Base-by-base conservation (phyloP, 2,888 invertebrate genomes). In the Eristalis arbustorum region DNA sequence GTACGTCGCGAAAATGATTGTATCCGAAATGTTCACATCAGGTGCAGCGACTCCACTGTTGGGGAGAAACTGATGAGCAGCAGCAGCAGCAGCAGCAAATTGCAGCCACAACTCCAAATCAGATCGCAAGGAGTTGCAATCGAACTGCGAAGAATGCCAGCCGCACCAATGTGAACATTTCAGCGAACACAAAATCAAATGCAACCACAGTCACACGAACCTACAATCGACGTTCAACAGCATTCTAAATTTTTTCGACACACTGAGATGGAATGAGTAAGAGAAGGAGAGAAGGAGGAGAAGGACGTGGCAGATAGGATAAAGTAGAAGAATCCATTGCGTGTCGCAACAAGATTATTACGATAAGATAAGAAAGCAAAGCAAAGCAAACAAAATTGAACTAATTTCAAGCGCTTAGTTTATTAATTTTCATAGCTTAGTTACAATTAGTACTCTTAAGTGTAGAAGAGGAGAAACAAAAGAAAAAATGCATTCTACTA, bases 1-100 rank as follows among this genome's bases (percentile, higher is more conserved):
- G 96, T 89, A 95, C 95, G 71, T 90, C 91, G 89, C 92, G 92
- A 76, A 93, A 93, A 93, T 93, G 93, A 93, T 93, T 92, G 88
- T 93, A 92, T 88, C 92, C 92, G 84, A 92, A 93, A 90, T 93
- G 93, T 92, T 93, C 92, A 91, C 93, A 93, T 91, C 93, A 93
- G 89, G 89, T 91, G 90, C 92, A 92, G 90, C 91, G 92, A 89
- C 79, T 81, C 64, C 87, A 81, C 61, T 88, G 80, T 31, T 82
- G 75, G 78, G 87, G 82, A 56, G 79, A 87, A 77, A 23, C 78
- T 56, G 80, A 82, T 76, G 85, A 89, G 78, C 25, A 25, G 25
- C 88, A 84, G 56, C 78, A 89, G 37, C 57, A 89, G 80, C 88
- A 84, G 56, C 78, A 89, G 37, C 57, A 72, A 42, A 84, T 89